A percentile compares a stretch with the other conserved stretches of the same genome.
Evolutionary conservation across 2,797 vertebrate species (phyloP).

Genomic region (Pempheris klunzingeri): DNA sequence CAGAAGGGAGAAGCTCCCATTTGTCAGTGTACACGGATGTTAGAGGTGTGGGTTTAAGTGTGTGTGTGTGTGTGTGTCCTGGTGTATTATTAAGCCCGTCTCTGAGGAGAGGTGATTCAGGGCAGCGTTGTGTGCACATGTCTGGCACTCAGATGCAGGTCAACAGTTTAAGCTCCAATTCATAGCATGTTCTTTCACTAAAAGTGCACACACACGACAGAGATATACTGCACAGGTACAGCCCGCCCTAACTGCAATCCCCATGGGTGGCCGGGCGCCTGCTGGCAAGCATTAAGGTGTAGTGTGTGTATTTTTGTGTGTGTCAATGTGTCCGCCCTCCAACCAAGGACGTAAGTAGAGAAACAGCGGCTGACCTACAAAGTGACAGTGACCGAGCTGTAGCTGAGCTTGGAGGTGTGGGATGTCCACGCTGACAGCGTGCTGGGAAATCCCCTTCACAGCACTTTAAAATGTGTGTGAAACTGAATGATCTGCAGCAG

Average conservation of each 20-base stretch:
- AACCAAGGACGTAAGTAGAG: slow-evolving; percentile 79
- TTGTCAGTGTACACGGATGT: slow-evolving; percentile 38
- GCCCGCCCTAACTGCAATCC: slow-evolving; percentile 57
- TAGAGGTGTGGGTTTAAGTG: slow-evolving; percentile 10
- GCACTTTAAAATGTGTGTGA: slow-evolving; percentile 52
- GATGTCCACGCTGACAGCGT: slow-evolving; percentile 37
- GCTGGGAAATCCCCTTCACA: slow-evolving; percentile 64
- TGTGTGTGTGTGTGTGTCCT: not conserved
- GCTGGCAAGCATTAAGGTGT: slow-evolving; percentile 71
- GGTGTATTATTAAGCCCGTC: slow-evolving; percentile 16
- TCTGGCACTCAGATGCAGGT: slow-evolving; percentile 59
- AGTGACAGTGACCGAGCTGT: slow-evolving; percentile 75
- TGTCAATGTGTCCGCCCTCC: slow-evolving; percentile 55
- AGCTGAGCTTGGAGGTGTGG: slow-evolving; percentile 51
- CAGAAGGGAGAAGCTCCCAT: slow-evolving; percentile 48
- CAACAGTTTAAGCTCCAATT: slow-evolving; percentile 74
- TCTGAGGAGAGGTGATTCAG: slow-evolving; percentile 51
- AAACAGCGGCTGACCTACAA: slow-evolving; percentile 80
- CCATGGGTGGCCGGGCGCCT: slow-evolving; percentile 62
- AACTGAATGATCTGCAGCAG: slow-evolving; percentile 41
- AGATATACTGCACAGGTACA: slow-evolving; percentile 63
- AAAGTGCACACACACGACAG: slow-evolving; percentile 41
- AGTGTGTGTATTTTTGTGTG: slow-evolving; percentile 45
- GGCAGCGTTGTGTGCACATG: slow-evolving; percentile 40
- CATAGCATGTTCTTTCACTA: slow-evolving; percentile 47